phyloP scores from a whole-genome alignment of 2,888 invertebrate species.

The Epirrhoe alternata region DNA sequence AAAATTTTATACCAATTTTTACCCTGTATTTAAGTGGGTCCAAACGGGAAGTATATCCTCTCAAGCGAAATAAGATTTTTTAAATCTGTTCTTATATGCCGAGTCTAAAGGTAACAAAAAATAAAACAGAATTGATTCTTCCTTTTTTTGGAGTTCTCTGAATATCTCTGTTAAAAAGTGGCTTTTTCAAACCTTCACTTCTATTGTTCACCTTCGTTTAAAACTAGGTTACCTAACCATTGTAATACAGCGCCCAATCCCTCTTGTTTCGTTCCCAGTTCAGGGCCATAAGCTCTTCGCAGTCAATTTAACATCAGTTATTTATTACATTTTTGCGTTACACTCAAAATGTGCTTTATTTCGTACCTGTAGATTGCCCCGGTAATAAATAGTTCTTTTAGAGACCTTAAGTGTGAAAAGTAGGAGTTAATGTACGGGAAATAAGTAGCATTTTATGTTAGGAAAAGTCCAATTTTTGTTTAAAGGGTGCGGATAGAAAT shows the following conservation, averaged over 20 bases:
- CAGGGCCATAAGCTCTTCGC: slow-evolving; percentile 75
- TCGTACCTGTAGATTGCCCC: slow-evolving; percentile 60
- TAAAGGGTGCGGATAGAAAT: no score
- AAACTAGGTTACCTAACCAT: slow-evolving; percentile 35
- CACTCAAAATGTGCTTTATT: slow-evolving; percentile 72
- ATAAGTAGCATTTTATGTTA: slow-evolving; percentile 52
- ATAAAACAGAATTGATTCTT: background rate
- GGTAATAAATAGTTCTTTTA: slow-evolving; percentile 66
- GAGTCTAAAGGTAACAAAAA: no score
- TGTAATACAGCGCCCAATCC: slow-evolving; percentile 50
- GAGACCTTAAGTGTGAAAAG: slow-evolving; percentile 68
- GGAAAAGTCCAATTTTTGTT: no score
- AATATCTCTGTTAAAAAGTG: background rate
- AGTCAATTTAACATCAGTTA: slow-evolving; percentile 81
- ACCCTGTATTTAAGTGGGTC: no score
- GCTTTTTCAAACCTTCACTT: slow-evolving; percentile 5
- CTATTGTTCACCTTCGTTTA: slow-evolving; percentile 28
- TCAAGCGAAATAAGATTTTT: no score
- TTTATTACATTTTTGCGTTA: slow-evolving; percentile 77
- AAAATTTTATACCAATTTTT: no score
- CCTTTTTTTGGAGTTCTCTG: background rate
- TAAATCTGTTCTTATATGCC: no score
- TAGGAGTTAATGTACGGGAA: slow-evolving; percentile 63
- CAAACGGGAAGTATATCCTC: no score
- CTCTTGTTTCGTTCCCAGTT: slow-evolving; percentile 65